These are phyloP conservation scores for Clitarchus hookeri DNA, from an alignment of 2,888 invertebrate species.

Conservation along the genomic window DNA sequence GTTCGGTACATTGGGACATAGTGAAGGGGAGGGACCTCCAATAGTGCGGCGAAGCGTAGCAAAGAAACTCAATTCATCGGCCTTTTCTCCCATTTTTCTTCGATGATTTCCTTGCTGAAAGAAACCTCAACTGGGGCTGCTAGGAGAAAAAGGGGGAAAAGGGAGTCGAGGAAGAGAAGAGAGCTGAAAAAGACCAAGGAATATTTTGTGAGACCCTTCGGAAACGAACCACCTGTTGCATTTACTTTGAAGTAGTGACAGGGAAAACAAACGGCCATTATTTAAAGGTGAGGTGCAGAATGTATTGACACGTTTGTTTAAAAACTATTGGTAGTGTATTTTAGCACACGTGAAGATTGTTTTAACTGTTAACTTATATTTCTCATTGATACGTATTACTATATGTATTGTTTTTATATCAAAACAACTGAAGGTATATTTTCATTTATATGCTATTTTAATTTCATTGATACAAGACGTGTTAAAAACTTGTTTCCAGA, in stretches of 20 bases:
- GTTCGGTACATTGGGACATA: constrained; percentile 18
- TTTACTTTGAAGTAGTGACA: constrained; percentile 31
- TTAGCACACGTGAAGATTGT: too few relatives aligned
- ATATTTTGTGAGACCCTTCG: constrained; percentile 25
- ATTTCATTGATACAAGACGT: too few relatives aligned
- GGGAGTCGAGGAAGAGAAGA: neutral
- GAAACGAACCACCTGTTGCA: constrained; percentile 34
- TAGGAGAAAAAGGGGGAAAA: constrained; percentile 29
- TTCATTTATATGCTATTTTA: too few relatives aligned
- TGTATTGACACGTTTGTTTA: neutral
- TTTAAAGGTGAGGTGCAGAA: constrained; percentile 21
- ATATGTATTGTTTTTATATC: too few relatives aligned
- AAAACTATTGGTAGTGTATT: neutral
- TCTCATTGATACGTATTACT: too few relatives aligned
- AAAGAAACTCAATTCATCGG: constrained; percentile 34
- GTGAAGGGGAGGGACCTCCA: constrained; percentile 27
- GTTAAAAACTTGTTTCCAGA: too few relatives aligned
- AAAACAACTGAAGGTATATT: too few relatives aligned
- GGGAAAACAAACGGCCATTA: constrained; percentile 21
- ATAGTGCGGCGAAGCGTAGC: constrained; percentile 30
- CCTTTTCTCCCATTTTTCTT: constrained; percentile 30
- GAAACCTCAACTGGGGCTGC: constrained; percentile 20
- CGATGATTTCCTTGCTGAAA: constrained; percentile 25
- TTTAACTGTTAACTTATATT: too few relatives aligned
- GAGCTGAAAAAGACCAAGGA: constrained; percentile 11